phyloP scores from a whole-genome alignment of 2,797 vertebrate genomes.

The Parauchenoglanis ngamensis region DNA sequence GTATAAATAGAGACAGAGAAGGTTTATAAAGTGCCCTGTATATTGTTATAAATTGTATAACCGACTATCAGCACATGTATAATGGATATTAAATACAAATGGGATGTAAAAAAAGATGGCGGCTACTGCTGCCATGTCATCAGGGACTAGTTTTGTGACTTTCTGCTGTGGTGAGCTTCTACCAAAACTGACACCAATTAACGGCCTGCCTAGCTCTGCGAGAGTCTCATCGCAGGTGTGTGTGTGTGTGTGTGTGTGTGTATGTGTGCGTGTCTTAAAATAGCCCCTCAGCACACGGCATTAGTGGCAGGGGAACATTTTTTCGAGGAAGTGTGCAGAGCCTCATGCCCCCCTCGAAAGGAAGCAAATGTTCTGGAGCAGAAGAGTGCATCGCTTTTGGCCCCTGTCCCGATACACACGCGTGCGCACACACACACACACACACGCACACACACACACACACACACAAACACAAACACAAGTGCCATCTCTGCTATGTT shows the following conservation, averaged over 20 bases:
- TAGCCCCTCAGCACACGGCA: constrained; percentile 42
- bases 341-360: constrained; percentile 61
- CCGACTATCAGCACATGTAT: not conserved
- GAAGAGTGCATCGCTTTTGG: constrained; percentile 66
- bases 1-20: not conserved
- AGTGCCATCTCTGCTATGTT: constrained; percentile 34
- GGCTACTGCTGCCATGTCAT: constrained; percentile 29
- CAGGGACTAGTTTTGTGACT: constrained; percentile 31
- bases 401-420: constrained; percentile 63
- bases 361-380: constrained; percentile 74
- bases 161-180: constrained; percentile 31
- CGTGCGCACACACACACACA: constrained; percentile 56
- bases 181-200: constrained; percentile 47
- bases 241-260: constrained; percentile 46
- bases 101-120: constrained; percentile 14
- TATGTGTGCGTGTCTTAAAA: constrained; percentile 40
- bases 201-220: constrained; percentile 29
- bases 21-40: not conserved
- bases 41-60: not conserved
- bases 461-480: not conserved
- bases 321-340: constrained; percentile 60
- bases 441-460: constrained; percentile 54
- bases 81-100: constrained; percentile 9
- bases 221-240: constrained; percentile 50
- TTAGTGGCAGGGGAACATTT: constrained; percentile 53